Evolutionary conservation across 1,140 invertebrate species (phyloP).

Genomic region (Ceratoteleas bidentatus): DNA sequence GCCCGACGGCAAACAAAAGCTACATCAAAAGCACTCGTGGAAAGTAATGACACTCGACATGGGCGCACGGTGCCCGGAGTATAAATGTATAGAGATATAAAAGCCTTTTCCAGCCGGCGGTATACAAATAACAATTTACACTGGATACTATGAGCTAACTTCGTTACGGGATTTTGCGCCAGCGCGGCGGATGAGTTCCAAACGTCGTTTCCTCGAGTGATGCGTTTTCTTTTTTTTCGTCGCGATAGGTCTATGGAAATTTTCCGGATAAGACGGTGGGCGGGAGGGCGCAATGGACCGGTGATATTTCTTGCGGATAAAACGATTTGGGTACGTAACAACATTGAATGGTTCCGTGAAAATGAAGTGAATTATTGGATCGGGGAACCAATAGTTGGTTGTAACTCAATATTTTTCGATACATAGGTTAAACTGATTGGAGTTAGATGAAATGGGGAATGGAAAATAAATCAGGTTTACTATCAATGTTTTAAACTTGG

Average conservation of each 20-base stretch:
- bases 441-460: no score
- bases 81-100: conserved; percentile 57
- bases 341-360: no score
- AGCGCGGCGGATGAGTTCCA: conserved; percentile 36
- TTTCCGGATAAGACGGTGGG: not conserved
- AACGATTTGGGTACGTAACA: no score
- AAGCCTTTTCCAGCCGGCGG: conserved; percentile 53
- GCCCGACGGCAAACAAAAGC: conserved; percentile 64
- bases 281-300: no score
- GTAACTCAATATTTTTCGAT: no score
- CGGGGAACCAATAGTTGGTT: no score
- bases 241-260: conserved; percentile 11
- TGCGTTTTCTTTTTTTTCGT: conserved; percentile 10
- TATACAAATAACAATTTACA: conserved; percentile 66
- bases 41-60: conserved; percentile 68
- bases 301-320: no score
- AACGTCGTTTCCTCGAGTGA: conserved; percentile 39
- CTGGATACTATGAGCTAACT: conserved; percentile 50
- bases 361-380: no score
- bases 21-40: conserved; percentile 68
- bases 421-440: no score
- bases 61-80: conserved; percentile 33
- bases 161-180: conserved; percentile 42
- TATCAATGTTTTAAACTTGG: no score
- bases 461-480: no score